Conservation (phyloP, 2,888 invertebrate genomes). For the Meganola albula region DNA sequence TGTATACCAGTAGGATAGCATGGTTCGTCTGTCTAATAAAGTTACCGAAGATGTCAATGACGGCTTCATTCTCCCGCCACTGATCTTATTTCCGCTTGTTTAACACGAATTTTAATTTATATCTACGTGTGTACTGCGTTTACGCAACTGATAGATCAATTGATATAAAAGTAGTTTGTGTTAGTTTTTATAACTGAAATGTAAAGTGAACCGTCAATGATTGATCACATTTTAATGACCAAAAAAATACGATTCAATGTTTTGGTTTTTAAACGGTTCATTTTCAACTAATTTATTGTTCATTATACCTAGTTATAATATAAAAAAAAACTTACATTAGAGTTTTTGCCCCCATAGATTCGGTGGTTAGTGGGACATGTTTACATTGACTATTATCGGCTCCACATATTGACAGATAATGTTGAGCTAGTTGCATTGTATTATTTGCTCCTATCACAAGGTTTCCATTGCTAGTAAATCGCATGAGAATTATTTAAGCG, state of each 20-base stretch:
- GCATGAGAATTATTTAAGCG: too few species aligned
- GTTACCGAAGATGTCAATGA: conserved; percentile 51
- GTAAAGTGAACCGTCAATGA: conserved; percentile 1
- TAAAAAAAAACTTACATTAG: too few species aligned
- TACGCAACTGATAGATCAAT: conserved; percentile 27
- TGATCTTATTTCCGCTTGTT: conserved; percentile 40
- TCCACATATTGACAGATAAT: too few species aligned
- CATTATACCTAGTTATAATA: too few species aligned
- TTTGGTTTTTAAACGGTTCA: background rate
- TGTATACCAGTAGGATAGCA: conserved; percentile 29
- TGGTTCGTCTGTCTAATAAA: conserved; percentile 48
- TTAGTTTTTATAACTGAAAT: background rate
- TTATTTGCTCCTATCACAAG: too few species aligned
- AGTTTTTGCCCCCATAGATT: too few species aligned
- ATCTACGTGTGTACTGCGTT: conserved; percentile 23
- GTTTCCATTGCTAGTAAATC: too few species aligned
- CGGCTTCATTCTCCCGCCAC: conserved; percentile 44
- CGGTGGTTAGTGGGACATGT: too few species aligned
- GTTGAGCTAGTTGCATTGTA: too few species aligned
- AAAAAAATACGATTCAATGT: conserved; percentile 12
- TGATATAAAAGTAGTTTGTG: conserved; percentile 16
- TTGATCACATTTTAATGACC: conserved; percentile 2
- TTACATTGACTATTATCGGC: too few species aligned
- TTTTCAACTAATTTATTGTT: too few species aligned
- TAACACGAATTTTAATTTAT: conserved; percentile 37